Conservation (phyloP, 2,797 vertebrate species). For the Knipowitschia caucasica region DNA sequence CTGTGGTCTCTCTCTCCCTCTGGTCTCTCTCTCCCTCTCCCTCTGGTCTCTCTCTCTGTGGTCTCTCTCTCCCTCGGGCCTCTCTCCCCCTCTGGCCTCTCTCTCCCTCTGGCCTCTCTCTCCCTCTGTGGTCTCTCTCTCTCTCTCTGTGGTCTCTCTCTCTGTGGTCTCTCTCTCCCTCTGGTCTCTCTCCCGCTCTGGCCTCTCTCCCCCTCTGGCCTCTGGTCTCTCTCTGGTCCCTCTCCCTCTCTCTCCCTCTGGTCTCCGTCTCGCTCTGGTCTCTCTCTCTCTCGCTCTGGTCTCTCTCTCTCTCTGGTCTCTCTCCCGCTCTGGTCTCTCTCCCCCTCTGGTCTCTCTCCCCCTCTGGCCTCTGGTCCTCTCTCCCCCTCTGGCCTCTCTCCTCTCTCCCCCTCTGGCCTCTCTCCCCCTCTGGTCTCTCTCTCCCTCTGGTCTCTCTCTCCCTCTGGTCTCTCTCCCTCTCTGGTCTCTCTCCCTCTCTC, state of each 20-base stretch:
- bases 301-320: not conserved
- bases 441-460: not conserved
- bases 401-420: slow-evolving; percentile 68
- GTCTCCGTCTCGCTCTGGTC: not conserved
- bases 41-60: too few relatives aligned
- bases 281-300: too few relatives aligned
- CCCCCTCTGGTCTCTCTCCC: not conserved
- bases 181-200: not conserved
- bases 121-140: not conserved
- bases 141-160: too few relatives aligned
- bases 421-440: not conserved
- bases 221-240: too few relatives aligned
- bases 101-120: not conserved
- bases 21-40: not conserved
- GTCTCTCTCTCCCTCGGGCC: too few relatives aligned
- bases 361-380: not conserved
- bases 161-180: not conserved
- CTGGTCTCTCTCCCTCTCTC: too few relatives aligned
- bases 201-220: not conserved
- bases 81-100: too few relatives aligned
- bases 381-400: not conserved
- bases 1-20: not conserved
- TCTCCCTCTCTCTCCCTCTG: not conserved
- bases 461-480: not conserved
- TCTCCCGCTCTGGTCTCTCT: not conserved